phyloP scores from a whole-genome alignment of 2,888 invertebrate species.

The Stenodera caucasica region DNA sequence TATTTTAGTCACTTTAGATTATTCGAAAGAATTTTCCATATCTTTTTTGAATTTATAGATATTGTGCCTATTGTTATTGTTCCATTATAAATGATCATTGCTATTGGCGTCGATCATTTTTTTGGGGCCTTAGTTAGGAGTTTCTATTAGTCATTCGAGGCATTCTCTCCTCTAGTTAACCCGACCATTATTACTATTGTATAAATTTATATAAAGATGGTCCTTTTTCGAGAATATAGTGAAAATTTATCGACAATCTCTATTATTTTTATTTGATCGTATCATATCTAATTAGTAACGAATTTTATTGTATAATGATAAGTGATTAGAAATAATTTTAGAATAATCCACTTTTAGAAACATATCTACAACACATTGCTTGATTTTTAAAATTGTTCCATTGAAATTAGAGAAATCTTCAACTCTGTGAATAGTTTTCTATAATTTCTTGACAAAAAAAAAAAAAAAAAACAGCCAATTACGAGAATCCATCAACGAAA shows the following conservation, averaged over 20 bases:
- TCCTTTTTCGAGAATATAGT: not conserved
- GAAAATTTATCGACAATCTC: constrained; percentile 26
- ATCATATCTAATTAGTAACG: constrained; percentile 21
- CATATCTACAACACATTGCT: not conserved
- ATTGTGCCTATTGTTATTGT: constrained; percentile 36
- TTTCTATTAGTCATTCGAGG: constrained; percentile 9
- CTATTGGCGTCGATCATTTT: no score
- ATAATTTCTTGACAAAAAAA: no score
- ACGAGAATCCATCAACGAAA: not conserved
- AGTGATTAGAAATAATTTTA: constrained; percentile 9
- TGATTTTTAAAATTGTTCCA: not conserved
- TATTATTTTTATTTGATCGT: not conserved
- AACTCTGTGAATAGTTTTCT: no score
- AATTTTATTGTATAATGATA: constrained; percentile 21
- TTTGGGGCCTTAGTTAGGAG: not conserved
- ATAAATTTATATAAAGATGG: not conserved
- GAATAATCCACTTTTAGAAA: not conserved
- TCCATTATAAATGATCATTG: no score
- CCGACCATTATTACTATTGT: not conserved
- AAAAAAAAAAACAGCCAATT: no score
- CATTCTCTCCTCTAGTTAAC: constrained; percentile 1
- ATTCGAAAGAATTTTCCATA: constrained; percentile 18
- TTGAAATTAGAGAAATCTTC: no score
- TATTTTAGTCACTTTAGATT: constrained; percentile 27
- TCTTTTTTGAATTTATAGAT: constrained; percentile 31